Conservation (phyloP, 2,113 vertebrate species). For the Sander vitreus region DNA sequence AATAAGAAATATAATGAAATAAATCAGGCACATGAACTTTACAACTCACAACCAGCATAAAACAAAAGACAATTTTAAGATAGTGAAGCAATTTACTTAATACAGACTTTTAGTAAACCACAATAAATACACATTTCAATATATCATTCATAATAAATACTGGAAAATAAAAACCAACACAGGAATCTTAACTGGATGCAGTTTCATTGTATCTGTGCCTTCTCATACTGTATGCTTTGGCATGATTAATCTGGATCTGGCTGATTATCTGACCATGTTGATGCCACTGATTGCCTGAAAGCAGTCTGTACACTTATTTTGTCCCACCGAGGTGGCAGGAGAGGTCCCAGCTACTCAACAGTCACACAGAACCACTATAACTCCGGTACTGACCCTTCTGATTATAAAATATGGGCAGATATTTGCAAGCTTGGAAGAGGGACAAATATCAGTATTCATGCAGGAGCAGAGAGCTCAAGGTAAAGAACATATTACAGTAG, state of each 20-base stretch:
- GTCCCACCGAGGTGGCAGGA: conserved; percentile 13
- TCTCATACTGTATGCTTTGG: conserved; percentile 85
- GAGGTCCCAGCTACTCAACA: conserved; percentile 24
- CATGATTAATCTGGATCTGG: conserved; percentile 77
- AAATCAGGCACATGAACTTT: conserved; percentile 91
- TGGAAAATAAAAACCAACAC: conserved; percentile 87
- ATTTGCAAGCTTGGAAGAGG: conserved; percentile 51
- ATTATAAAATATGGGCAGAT: conserved; percentile 45
- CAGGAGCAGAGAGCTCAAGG: conserved; percentile 55
- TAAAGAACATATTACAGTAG: conserved; percentile 22
- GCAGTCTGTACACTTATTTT: conserved; percentile 48
- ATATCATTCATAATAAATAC: conserved; percentile 98
- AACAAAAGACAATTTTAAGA: conserved; percentile 78
- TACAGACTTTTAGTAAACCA: conserved; percentile 96
- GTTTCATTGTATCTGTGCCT: conserved; percentile 81
- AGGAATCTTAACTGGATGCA: conserved; percentile 86
- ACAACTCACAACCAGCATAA: conserved; percentile 90
- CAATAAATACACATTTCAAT: conserved; percentile 98
- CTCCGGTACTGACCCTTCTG: conserved; percentile 26
- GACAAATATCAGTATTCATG: conserved; percentile 56
- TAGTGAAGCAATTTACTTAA: conserved; percentile 90
- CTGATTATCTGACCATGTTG: conserved; percentile 16
- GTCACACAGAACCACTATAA: conserved; percentile 17
- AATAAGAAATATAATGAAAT: conserved; percentile 77
- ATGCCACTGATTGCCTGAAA: conserved; percentile 67